Base-by-base conservation (phyloP, 2,888 invertebrate species). In the Dermolepida albohirtum region DNA sequence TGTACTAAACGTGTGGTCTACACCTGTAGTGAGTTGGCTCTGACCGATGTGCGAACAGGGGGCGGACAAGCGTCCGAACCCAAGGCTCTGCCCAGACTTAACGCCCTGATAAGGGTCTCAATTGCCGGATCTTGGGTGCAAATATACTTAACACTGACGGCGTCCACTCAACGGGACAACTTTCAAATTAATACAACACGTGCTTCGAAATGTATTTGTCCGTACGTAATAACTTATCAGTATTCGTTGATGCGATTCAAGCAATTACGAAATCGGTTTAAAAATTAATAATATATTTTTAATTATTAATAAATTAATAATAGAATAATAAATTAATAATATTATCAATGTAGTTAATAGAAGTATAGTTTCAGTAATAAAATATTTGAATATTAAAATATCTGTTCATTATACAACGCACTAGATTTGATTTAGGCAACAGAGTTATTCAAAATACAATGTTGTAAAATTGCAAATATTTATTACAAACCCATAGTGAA, bases 1-100 rank as follows among this genome's bases (percentile, higher is more conserved):
- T 59, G 59, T 14, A 16, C 12, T 44, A 44, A 59, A 78, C 78
- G 78, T 79, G 79, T 78, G 78, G 79, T 78, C 79, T 78, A 78
- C 80, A 80, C 80, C 80, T 80, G 79, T 71, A 73, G 72, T 67
- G 74, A 71, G 70, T 72, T 71, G 66, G 74, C 73, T 73, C 64
- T 59, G 59, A 59, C 27, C 59, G 44, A 59, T 47, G 77, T 72
- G 72, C 72, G 73, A 72, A 75, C 75, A 74, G 73, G 71, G 74
- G 75, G 74, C 75, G 73, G 74, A 74, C 73, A 72, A 68, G 69
- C 69, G 64, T 49, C 57, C 50, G 51, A 55, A 67, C 68, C 43
- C 59, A 47, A 59, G 41, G 65, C 51, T 68, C 64, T 41, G 64
- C 66, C 67, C 70, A 62, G 70, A 54, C 67, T 71, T 67, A 69